Base-by-base conservation (phyloP, 2,797 vertebrate species). In the Xiphophorus birchmanni region DNA sequence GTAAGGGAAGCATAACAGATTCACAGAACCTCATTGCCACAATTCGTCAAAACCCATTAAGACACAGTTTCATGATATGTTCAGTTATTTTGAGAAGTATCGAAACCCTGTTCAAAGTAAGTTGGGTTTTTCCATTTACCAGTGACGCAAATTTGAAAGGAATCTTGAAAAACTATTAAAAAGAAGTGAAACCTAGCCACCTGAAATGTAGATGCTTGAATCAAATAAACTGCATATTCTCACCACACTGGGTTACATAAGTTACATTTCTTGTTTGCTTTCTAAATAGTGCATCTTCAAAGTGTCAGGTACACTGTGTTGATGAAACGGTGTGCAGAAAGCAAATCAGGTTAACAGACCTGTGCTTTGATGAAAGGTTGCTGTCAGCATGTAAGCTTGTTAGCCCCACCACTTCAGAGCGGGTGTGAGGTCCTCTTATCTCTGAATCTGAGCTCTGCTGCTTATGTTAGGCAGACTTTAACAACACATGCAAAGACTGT, bases 401-500 rank as follows among this genome's bases (percentile, higher is more conserved):
- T 11, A 26, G 63, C 35, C 52, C 23, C 32, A 48, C 69, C 77
- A 73, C 77, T 73, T 73, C 69, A 73, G 69, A 58, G 69, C 40
- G 32, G 21, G 11, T 4, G 4, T 15, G 17, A 44, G 17, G 9
- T 35, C 4, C 5, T 45, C 18, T 78, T 35, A 23, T 58, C 67
- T 78, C 50, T 40, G 29, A 29, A 73, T 7, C 29, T 58, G n/a
- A 74, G 12, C 50, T 15, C 40, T 23, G 17, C 10, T 67, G 44
- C 54, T 21, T 12, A n/a, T 18, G 52, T 32, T 40, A 8, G 63
- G 17, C 17, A 7, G 23, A 42, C 60, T 69, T 40, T 52, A 35
- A 50, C 32, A 50, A n/a, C 5, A 74, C 21, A 26, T 45, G n/a
- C n/a, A 77, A 13, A 50, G 45, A 52, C 26, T 37, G 32, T 50